phyloP scores from a whole-genome alignment of 1,140 invertebrate species.

The Lycorma delicatula region DNA sequence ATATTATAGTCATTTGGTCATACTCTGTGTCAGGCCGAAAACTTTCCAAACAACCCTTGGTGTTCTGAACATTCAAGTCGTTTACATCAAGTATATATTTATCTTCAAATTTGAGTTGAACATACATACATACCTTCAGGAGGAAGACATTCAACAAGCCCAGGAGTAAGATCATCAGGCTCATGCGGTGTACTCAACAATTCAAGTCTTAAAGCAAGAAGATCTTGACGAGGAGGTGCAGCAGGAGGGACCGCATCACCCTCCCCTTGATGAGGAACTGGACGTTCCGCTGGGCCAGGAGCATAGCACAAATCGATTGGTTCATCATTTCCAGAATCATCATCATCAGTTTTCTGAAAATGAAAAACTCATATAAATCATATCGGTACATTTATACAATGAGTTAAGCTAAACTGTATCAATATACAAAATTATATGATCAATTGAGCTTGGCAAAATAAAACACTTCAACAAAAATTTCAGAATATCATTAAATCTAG shows the following conservation, averaged over 20 bases:
- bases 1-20: no score
- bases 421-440: no score
- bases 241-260: conserved; percentile 34
- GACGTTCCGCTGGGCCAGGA: conserved; percentile 21
- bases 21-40: no score
- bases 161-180: conserved; percentile 34
- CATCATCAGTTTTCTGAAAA: conserved; percentile 76
- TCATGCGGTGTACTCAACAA: conserved; percentile 39
- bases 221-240: background rate
- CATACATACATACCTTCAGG: conserved; percentile 51
- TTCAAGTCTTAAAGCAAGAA: conserved; percentile 39
- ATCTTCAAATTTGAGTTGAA: no score
- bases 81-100: no score
- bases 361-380: background rate
- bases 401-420: conserved; percentile 20
- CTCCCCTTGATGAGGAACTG: no score
- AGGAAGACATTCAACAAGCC: conserved; percentile 49
- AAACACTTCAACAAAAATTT: no score
- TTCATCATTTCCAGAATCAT: conserved; percentile 90
- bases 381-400: background rate
- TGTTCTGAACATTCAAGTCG: no score
- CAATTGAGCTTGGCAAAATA: no score
- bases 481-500: no score
- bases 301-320: conserved; percentile 63
- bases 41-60: no score